Base-by-base conservation (phyloP, 1,140 invertebrate species). In the Zaprionus vittiger region DNA sequence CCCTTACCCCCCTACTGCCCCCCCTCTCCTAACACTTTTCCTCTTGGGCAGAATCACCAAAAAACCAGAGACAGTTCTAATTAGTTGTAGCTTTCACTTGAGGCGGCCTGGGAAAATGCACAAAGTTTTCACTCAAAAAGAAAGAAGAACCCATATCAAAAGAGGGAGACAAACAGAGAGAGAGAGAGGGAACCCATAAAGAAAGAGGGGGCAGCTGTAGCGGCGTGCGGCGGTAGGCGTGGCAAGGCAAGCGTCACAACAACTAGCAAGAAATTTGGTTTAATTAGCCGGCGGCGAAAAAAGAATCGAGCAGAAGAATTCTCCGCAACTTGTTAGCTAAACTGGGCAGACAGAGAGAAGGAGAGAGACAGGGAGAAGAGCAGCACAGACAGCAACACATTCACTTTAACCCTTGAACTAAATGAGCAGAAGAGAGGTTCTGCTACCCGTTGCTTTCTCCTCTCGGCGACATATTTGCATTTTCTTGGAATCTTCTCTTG, bases 321-420 rank as follows among this genome's bases (percentile, higher is more conserved):
- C 37, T 28, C 14, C 24, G 26, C 52, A 28, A 56, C 49, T 65
- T 55, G 56, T 67, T 67, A 67, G 64, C 64, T 22, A 28, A 47
- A n/a, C 24, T 11, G n/a, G 6, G 55, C 14, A 37, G 20, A 68
- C 5, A 38, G 37, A 5, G 37, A 68, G n/a, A 9, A 41, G 2
- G n/a, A n/a, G 38, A 41, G 38, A 22, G 24, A 11, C 3, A 24
- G 44, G 2, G 9, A 49, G 44, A 12, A n/a, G 12, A 0, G 5
- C 6, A n/a, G n/a, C 5, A 52, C 5, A 22, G 20, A 20, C 20
- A 14, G 47, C 47, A 22, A 24, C 47, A 52, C 65, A 74, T 62
- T 56, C 73, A 59, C 52, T 49, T 57, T 70, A 75, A 75, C 73
- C 73, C 73, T 71, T 75, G 73, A 75, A 60, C 67, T 64, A 64